Evolutionary conservation across 2,797 vertebrate genomes (phyloP), one percentile per base, ranked within the genome.

Genomic region (Phoxinus dragarum): DNA sequence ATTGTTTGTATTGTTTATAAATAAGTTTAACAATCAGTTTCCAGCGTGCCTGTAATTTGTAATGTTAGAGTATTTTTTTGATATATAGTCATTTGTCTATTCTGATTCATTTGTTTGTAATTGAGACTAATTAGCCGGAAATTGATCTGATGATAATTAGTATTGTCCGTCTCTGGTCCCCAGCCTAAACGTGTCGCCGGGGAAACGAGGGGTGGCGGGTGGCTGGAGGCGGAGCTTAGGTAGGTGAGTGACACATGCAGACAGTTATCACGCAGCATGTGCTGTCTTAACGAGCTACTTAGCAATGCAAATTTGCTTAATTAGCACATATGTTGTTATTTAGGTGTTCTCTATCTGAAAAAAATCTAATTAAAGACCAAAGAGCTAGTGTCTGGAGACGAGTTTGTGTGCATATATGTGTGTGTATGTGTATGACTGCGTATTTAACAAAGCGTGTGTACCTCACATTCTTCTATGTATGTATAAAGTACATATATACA

Each of bases 141-240:
- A 87, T 84, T 88, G 89, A 89, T 87, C 73, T 89, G 86, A 87
- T 90, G 84, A 84, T 89, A 87, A 90, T 90, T 89, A 89, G 90
- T 90, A 81, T 88, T 90, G 88, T 89, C 90, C 88, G 90, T 90
- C 88, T 90, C 88, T 90, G 88, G 88, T 90, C 88, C 90, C 88
- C 88, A 90, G 90, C 88, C 90, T 83, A 90, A 90, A 90, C 88
- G 81, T 66, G 87, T 88, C 84, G 87, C 87, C 87, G 86, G 90
- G 71, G 87, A 88, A 88, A 84, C 86, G 86, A 88, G 87, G 88
- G 88, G 87, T 87, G 88, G 90, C 88, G 90, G 90, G 88, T 90
- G 90, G 90, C 90, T 89, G 88, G 90, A 90, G 90, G 88, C 90
- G 88, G 90, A 90, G 88, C 90, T 89, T 88, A 89, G 90, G 87